Base-by-base conservation (phyloP, 2,888 invertebrate species). In the Ashinkailepas kermadecensis region DNA sequence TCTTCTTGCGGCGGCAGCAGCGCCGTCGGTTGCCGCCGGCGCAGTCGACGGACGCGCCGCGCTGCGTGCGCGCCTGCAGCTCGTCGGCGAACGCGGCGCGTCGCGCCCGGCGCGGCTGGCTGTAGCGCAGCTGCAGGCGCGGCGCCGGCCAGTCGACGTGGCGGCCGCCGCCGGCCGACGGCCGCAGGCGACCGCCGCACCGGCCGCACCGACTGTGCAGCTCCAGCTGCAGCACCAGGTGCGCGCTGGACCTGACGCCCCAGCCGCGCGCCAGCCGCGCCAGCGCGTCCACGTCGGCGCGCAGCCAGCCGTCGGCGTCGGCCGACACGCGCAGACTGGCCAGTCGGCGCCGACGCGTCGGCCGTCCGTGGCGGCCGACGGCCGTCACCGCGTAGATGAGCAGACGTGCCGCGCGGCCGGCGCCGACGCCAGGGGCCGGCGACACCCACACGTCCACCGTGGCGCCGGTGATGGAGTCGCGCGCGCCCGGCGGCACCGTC, bases 1-100 rank as follows among this genome's bases (percentile, higher is more conserved):
- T 90, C 81, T 90, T 89, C 86, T 92, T 91, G 21, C 92, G 88
- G 85, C 93, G 93, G 85, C 93, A 93, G 85, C 93, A 93, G 62
- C 21, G 15, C 10, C 21, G n/a, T 3, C 23, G 11, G 65, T 67
- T 15, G 23, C 65, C 21, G n/a, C 21, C 10, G 23, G 65, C 23
- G 23, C 65, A 67, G 65, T 67, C 23, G 23, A 23, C 23, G 10
- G 65, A 23, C 0, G 21, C 21, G 65, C 65, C 65, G 23, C 23
- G n/a, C 7, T 11, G 23, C 65, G 11, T 8, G 23, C 39, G 39
- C 39, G 62, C 18, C 62, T 4, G 11, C 23, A 10, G 0, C 10
- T 67, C 1, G 23, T 23, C 23, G 23, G 23, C 7, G 65, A 67
- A 67, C 23, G n/a, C 65, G 23, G n/a, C 65, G n/a, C 65, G n/a